phyloP scores from a whole-genome alignment of 2,888 invertebrate species.

The Metopia argyrocephala region DNA sequence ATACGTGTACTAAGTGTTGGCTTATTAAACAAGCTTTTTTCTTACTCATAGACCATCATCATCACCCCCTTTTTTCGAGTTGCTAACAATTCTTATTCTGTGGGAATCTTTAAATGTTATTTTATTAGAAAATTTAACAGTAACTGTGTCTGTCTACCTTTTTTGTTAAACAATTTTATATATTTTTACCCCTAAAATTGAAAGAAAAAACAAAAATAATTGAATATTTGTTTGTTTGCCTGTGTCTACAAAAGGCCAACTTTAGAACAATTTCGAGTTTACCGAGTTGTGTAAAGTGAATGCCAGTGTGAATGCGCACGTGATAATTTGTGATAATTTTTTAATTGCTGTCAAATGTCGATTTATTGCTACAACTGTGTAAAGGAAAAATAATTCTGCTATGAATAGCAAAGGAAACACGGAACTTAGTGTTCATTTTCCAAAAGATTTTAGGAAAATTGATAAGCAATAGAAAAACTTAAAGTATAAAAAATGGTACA shows the following conservation, averaged over 20 bases:
- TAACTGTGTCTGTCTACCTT: background rate
- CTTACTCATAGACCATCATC: conserved; percentile 1
- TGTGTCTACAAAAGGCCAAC: conserved; percentile 60
- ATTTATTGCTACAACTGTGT: conserved; percentile 71
- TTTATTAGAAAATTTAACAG: too few relatives aligned
- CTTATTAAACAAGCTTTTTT: conserved; percentile 54
- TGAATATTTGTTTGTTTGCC: conserved; percentile 38
- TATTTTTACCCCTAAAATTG: too few relatives aligned
- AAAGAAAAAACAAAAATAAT: background rate
- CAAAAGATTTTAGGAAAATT: conserved; percentile 35
- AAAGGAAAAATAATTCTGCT: conserved; percentile 7
- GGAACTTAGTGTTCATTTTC: background rate
- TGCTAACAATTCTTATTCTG: too few relatives aligned
- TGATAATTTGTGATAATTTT: conserved; percentile 77
- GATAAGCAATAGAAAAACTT: conserved; percentile 30
- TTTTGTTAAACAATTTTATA: background rate
- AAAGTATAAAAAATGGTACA: conserved; percentile 26
- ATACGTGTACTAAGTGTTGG: conserved; percentile 48
- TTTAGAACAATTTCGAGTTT: conserved; percentile 17
- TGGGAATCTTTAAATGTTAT: too few relatives aligned
- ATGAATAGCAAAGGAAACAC: background rate
- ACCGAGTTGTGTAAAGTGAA: conserved; percentile 64
- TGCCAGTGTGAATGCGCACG: conserved; percentile 68
- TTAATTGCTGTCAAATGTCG: conserved; percentile 76
- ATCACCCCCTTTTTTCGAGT: background rate